These are phyloP conservation scores for Pseudocheirus occidentalis DNA, from an alignment of 2,797 vertebrate genomes.

Conservation along the genomic window DNA sequence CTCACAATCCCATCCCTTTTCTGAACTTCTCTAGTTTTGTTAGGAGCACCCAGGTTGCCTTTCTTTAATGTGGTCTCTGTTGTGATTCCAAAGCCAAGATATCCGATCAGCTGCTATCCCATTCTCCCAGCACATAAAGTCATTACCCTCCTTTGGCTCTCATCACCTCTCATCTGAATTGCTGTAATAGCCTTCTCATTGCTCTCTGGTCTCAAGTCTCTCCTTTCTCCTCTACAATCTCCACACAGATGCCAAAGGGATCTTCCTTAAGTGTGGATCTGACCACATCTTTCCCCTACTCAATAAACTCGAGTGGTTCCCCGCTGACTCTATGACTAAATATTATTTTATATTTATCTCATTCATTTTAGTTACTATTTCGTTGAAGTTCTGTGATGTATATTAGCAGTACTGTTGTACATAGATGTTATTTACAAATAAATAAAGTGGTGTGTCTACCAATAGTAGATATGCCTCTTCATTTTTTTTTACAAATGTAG, in stretches of 20 bases:
- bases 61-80: neutral
- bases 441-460: neutral
- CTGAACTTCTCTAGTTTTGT: neutral
- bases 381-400: neutral
- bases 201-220: neutral
- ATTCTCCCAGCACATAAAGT: neutral
- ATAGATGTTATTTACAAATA: neutral
- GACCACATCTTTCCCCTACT: neutral
- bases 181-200: neutral
- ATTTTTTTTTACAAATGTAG: neutral
- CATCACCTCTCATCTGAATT: neutral
- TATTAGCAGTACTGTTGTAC: neutral
- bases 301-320: neutral
- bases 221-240: neutral
- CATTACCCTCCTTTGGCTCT: neutral
- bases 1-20: neutral
- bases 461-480: neutral
- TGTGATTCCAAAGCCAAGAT: neutral
- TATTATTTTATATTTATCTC: neutral
- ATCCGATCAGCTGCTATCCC: neutral
- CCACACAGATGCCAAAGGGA: neutral
- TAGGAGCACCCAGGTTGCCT: neutral
- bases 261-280: neutral
- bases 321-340: neutral
- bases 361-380: neutral